A percentile compares a stretch with the other conserved stretches of the same genome.
Conservation (phyloP, 2,113 vertebrate species). For the Megaleporinus macrocephalus region DNA sequence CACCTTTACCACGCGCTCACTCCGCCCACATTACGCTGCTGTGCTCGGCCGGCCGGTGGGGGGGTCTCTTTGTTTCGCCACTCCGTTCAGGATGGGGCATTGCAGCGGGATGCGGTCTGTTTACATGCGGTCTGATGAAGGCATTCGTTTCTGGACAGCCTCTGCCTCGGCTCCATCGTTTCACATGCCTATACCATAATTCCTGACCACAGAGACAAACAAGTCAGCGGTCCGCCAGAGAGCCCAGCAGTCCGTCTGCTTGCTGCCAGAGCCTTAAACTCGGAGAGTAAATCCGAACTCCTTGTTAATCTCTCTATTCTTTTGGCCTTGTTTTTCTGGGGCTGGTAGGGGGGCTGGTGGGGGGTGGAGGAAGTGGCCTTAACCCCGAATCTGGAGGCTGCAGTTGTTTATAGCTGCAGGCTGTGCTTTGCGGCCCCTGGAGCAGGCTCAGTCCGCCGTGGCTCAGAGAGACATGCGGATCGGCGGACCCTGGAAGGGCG, state of each 20-base stretch:
- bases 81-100: background rate
- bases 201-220: slow-evolving; percentile 7
- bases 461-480: slow-evolving; percentile 35
- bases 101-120: background rate
- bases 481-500: slow-evolving; percentile 18
- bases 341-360: background rate
- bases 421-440: slow-evolving; percentile 47
- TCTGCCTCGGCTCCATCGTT: background rate
- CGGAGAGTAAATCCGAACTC: background rate
- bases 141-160: background rate
- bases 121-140: background rate
- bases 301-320: slow-evolving; percentile 13
- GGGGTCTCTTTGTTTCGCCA: slow-evolving; percentile 1
- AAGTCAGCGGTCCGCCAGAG: background rate
- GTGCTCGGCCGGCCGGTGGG: background rate
- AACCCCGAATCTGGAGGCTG: slow-evolving; percentile 24
- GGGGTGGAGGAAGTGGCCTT: slow-evolving; percentile 34
- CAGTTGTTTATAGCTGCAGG: slow-evolving; percentile 49
- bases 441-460: slow-evolving; percentile 26
- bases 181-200: background rate
- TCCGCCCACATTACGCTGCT: background rate
- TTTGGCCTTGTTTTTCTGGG: slow-evolving; percentile 13
- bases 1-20: slow-evolving; percentile 8
- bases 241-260: background rate
- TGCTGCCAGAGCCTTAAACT: background rate